Evolutionary conservation across 2,888 invertebrate species (phyloP), one percentile per base, ranked within the genome.

Genomic region (Eupithecia tripunctaria): DNA sequence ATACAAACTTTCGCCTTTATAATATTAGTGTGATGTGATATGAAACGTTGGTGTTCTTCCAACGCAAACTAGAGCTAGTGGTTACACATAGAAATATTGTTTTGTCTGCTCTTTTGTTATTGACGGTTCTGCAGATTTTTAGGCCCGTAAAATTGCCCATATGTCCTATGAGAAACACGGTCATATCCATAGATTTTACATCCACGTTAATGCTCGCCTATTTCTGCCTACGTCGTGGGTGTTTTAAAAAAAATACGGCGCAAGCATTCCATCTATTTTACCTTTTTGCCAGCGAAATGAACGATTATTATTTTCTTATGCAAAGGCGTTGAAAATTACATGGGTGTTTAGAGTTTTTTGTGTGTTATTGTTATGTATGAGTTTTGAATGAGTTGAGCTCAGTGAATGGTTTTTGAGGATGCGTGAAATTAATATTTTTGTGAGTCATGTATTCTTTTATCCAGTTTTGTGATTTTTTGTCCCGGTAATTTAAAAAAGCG

Each of bases 271-370:
- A 71, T 47, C 56, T 14, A 56, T 56, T 56, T 25, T 56, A 56
- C 47, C 66, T 62, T 68, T 74, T 74, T 68, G 64, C 65, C 59
- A 56, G 70, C 47, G 29, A 69, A 66, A 69, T 38, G 32, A 41
- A 66, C 65, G 68, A 71, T 71, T 65, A 63, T 56, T 60, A 51
- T 68, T 41, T 68, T 68, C 32, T 74, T 71, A 65, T 74, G 69
- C 32, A 64, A 41, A 71, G 63, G 73, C 68, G 68, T 74, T 74
- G 51, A 62, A 68, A 71, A 71, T 68, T 47, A 67, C 69, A 66
- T 62, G 47, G 43, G 25, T n/a, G 63, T 67, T 43, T 43, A 51
- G 38, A 32, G 65, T 56, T 51, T 67, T 67, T 70, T 60, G 27
- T 29, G 27, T 60, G 29, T 29, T 27, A 29, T 59, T 29, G 27